Percentiles rank a stretch among this genome's conserved stretches.
phyloP scores from a whole-genome alignment of 2,888 invertebrate species.

The Diogma glabrata region DNA sequence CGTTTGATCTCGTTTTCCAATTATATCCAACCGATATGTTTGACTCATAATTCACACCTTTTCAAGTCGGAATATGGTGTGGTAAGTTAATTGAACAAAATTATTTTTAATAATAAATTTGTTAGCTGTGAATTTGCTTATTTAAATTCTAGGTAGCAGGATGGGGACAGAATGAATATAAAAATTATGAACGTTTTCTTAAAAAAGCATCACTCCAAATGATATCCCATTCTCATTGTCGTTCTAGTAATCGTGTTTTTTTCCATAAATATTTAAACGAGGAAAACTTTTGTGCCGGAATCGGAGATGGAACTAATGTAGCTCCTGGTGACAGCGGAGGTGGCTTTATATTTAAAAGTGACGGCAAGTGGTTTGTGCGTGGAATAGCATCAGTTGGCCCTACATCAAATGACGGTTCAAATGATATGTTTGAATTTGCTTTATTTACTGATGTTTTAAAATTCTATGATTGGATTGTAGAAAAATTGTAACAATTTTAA shows the following conservation, averaged over 20 bases:
- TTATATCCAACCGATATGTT: constrained; percentile 3
- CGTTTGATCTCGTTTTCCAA: not conserved
- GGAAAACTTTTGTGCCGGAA: not conserved
- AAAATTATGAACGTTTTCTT: not conserved
- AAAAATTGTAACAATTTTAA: no score
- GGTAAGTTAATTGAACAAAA: no score
- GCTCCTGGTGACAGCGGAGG: constrained; percentile 1
- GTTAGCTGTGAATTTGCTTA: no score
- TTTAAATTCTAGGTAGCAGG: no score
- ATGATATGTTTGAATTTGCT: not conserved
- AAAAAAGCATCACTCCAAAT: not conserved
- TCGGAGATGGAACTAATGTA: not conserved
- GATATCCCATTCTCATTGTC: not conserved
- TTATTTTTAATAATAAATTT: no score
- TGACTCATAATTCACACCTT: not conserved
- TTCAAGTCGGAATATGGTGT: not conserved
- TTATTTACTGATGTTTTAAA: not conserved
- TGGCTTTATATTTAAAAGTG: constrained; percentile 1
- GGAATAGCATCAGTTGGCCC: constrained; percentile 3
- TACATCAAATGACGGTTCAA: not conserved
- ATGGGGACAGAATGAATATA: not conserved
- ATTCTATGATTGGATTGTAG: constrained; percentile 5
- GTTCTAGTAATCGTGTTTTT: not conserved
- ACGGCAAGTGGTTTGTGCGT: constrained; percentile 3
- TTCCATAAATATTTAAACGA: not conserved